A percentile compares a stretch with the other conserved stretches of the same genome.
Conservation (phyloP, 2,113 vertebrate genomes). For the Peromyscus polionotus region DNA sequence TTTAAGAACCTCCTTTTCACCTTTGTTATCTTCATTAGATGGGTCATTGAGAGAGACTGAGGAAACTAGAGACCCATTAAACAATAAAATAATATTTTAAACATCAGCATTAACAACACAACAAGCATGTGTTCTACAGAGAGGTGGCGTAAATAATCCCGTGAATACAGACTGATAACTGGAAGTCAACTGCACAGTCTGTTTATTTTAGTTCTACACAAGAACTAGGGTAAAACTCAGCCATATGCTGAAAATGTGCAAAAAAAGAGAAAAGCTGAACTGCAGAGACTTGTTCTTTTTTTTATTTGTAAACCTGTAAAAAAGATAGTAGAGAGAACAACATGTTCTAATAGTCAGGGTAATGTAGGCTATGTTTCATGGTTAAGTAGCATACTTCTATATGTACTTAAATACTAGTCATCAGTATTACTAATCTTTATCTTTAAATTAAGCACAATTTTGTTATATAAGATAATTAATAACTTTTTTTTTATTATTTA, state of each 20-base stretch:
- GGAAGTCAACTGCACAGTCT: background rate
- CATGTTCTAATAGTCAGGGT: rapidly evolving
- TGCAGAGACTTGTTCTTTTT: background rate
- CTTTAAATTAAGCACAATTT: background rate
- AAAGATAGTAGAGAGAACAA: background rate
- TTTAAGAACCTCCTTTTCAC: background rate
- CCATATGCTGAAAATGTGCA: background rate
- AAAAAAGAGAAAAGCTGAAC: background rate
- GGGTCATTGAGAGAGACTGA: conserved; percentile 10
- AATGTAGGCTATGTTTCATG: background rate
- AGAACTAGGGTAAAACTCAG: background rate
- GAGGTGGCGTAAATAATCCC: conserved; percentile 46
- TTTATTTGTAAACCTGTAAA: background rate
- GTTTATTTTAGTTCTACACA: conserved; percentile 58
- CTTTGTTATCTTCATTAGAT: background rate
- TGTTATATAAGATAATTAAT: background rate
- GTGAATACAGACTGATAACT: background rate
- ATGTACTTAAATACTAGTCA: background rate
- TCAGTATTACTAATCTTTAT: background rate
- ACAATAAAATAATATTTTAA: conserved; percentile 39
- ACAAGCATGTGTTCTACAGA: background rate
- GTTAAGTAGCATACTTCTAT: background rate
- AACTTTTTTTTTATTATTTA: background rate
- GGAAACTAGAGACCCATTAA: conserved; percentile 49
- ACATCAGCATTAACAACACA: conserved; percentile 12